Evolutionary conservation across 2,888 invertebrate genomes (phyloP), one percentile per base, ranked within the genome.

Genomic region (Synergus gifuensis): DNA sequence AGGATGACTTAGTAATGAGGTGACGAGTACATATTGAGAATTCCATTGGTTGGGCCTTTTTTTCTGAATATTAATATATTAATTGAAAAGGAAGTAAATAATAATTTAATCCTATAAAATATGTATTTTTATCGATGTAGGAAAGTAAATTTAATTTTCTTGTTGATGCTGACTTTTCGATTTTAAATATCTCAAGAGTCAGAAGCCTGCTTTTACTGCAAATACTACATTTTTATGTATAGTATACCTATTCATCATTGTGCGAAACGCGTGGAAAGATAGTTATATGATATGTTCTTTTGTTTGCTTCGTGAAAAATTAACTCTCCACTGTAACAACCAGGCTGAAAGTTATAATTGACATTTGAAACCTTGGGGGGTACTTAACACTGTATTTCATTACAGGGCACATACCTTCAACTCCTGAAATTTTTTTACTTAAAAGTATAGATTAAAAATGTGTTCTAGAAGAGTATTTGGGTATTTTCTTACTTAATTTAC

Each of bases 251-350:
- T 64, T 64, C 64, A 64, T 64, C 64, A 64, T 64, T 64, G 64
- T 64, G 2, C 16, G 7, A 64, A 64, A n/a, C 42, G 40, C 40
- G 42, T 64, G 36, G 40, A 8, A 4, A 42, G 64, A 3, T 16
- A n/a, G 64, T 64, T 40, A 64, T 63, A 28, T 36, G n/a, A 64
- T 40, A 64, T 40, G 64, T 36, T 40, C 64, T 40, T 64, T 64
- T 64, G 40, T 64, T 64, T 64, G 58, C 42, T 42, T 14, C 9
- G 42, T 40, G 14, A n/a, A 40, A 64, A 14, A 36, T 60, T n/a
- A n/a, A 60, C 18, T 60, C 60, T 9, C n/a, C 5, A 58, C 58
- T 16, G 2, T 18, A 18, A 14, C 7, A n/a, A n/a, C 54, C 54
- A 40, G 64, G 9, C 40, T 64, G 16, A 5, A 36, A 14, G 28